Base-by-base conservation (phyloP, 1,140 invertebrate species). In the Zaprionus ghesquierei region DNA sequence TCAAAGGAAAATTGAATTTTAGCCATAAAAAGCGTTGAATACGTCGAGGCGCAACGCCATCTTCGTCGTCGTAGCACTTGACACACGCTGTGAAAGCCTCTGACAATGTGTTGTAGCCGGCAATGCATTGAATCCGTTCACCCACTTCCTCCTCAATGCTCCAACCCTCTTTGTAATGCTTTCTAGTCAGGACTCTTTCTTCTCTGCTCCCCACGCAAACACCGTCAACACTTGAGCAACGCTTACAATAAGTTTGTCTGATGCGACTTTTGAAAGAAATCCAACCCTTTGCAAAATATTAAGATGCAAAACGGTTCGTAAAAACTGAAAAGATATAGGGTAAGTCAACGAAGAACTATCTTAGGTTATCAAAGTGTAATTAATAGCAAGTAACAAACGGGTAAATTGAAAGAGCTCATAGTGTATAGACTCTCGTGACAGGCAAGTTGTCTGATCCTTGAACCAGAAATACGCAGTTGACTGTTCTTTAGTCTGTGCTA, bases 1-100 rank as follows among this genome's bases (percentile, higher is more conserved):
- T 87, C 84, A 87, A 87, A 79, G 69, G 56, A 65, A 86, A 86
- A 86, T 86, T 86, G 82, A 86, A 86, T 86, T 86, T 79, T 62
- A 82, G 72, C 65, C 75, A 70, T 81, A 72, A 69, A 77, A 77
- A 66, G 55, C 75, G 68, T 18, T 69, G 66, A 64, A 84, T 54
- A 64, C 59, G 62, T 59, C 50, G 51, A 55, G 29, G 55, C 73
- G 46, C 64, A 65, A 22, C 58, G 51, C 13, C 33, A 33, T 41
- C 15, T 22, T 65, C 58, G 51, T n/a, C 33, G 41, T 41, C 15
- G 29, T 65, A 25, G 10, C 18, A 18, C 20, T 46, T 59, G 29
- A 23, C 74, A 62, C 74, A 75, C 46, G 79, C 79, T 70, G 79
- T 50, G 75, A 74, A 60, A 20, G 51, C 27, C 51, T 38, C 73